Evolutionary conservation across 1,140 invertebrate genomes (phyloP).

Genomic region (Sarcophaga bullata): DNA sequence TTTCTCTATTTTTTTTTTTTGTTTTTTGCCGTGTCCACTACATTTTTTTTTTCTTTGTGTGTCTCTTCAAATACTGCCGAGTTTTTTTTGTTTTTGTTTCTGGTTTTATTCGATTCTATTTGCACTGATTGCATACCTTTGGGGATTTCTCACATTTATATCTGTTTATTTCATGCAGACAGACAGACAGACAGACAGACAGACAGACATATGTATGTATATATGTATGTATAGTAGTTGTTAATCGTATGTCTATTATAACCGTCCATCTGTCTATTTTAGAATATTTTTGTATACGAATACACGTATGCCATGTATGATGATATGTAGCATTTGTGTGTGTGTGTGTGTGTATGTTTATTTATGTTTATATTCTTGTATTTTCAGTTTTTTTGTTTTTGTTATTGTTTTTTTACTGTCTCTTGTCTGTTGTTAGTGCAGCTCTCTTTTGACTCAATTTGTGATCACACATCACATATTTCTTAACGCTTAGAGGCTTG

Average conservation of each 20-base stretch:
- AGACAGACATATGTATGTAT: no score
- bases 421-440: background rate
- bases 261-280: conserved; percentile 20
- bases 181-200: no score
- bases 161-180: conserved; percentile 29
- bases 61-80: no score
- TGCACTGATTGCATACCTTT: conserved; percentile 39
- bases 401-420: no score
- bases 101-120: conserved; percentile 9
- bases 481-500: conserved; percentile 13
- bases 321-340: background rate
- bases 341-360: no score
- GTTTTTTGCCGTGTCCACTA: no score
- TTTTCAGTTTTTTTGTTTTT: no score
- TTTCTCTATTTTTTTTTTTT: no score
- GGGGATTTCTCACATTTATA: conserved; percentile 41
- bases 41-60: no score
- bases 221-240: background rate
- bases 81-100: background rate
- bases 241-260: background rate
- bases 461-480: conserved; percentile 28
- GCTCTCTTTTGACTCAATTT: conserved; percentile 36
- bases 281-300: no score
- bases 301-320: background rate
- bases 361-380: no score